Base-by-base conservation (phyloP, 2,797 vertebrate species). In the Sebastes variabilis region DNA sequence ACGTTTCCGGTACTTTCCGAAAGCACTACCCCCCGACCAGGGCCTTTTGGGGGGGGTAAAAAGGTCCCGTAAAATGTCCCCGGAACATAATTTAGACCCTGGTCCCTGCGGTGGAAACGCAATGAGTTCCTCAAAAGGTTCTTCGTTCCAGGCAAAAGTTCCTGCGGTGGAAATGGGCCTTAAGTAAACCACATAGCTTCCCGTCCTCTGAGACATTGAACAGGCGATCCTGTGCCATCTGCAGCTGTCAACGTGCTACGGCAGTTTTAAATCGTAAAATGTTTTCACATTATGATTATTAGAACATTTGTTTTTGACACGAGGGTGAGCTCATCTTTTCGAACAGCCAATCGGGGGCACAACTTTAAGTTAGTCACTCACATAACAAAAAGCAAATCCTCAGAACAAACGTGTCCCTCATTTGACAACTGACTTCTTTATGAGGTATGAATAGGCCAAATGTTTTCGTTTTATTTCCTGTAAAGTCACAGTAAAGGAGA, bases 401-500 rank as follows among this genome's bases (percentile, higher is more conserved):
- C 22, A 52, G 27, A 56, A 56, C 13, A 66, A 72, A 68, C 12
- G 6, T 14, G 7, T 60, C 6, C 13, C 34, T 81, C 58, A 62
- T 38, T 58, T 36, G 36, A 81, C 55, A 67, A 67, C 24, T 55
- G 18, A 62, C 55, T 60, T 77, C 64, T 89, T 67, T 29, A 22
- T 76, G 66, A 71, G 12, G 65, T 72, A 77, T 76, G 54, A 83
- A 76, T 67, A 58, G 30, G 66, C 13, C 55, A 74, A 42, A 42
- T 32, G 10, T 65, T 80, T 55, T 14, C 0, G n/a, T 72, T 72
- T 62, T 2, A 73, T 25, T 79, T 76, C 8, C 22, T 52, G 46
- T 78, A 3, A 64, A 73, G 61, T 30, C 61, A 14, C 52, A 70
- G 67, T 64, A 54, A 72, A 64, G n/a, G 24, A 66, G 49, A 75